Base-by-base conservation (phyloP, 2,113 vertebrate genomes). In the Notarius lentiginosus region DNA sequence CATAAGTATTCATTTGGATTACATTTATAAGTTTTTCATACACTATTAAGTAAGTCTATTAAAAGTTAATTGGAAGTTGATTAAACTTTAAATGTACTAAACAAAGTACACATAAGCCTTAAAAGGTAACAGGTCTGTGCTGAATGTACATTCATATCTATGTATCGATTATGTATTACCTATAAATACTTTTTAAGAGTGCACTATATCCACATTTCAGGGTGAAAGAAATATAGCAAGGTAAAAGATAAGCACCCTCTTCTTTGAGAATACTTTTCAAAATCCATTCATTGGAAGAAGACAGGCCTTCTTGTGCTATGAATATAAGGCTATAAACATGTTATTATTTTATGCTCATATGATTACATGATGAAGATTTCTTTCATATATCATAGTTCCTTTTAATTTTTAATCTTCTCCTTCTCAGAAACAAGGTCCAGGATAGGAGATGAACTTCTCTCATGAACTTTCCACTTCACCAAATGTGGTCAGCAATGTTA, bases 381-480 rank as follows among this genome's bases (percentile, higher is more conserved):
- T 58, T 56, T 30, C 22, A 75, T 51, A 51, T 14, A 6, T 55
- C 15, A 0, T 53, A 11, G 14, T 41, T 30, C 15, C 9, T 80
- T 18, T 73, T 86, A 24, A 47, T 49, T 77, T 47, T 11, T 61
- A 7, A 12, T 41, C 41, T 41, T 41, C n/a, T 61, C 30, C 30
- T 41, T 4, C 4, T 77, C 58, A 53, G 41, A 85, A 56, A 6
- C 51, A 14, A 72, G 7, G 2, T 41, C 10, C 53, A 51, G 4
- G 76, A 65, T 7, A n/a, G 41, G 1, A 85, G 63, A 89, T 89
- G 86, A 87, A 89, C 41, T 9, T 72, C 83, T 79, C 88, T 47
- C 11, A 34, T 68, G 79, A 56, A 49, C 14, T 79, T 60, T 72
- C 30, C 53, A 22, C 60, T 2, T 72, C 60, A 34, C 86, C 34